Evolutionary conservation across 1,140 invertebrate genomes (phyloP).

Genomic region (Nasonia longicornis): DNA sequence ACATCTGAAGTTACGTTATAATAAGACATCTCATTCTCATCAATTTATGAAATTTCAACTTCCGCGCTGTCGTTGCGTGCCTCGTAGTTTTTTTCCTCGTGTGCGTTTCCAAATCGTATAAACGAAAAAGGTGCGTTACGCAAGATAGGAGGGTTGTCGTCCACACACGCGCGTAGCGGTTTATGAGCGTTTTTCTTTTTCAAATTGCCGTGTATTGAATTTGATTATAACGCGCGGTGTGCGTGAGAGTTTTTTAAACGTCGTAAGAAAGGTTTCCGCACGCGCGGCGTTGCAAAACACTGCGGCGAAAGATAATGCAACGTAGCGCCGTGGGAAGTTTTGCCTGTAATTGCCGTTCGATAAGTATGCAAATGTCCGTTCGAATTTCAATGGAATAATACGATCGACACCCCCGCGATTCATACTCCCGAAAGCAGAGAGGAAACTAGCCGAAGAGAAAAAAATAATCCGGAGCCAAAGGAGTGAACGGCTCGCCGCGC

Average conservation of each 20-base stretch:
- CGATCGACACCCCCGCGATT: neutral
- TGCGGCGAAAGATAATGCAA: constrained; percentile 7
- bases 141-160: neutral
- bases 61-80: neutral
- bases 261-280: constrained; percentile 11
- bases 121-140: neutral
- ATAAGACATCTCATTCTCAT: neutral
- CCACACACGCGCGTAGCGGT: neutral
- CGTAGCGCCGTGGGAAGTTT: constrained; percentile 12
- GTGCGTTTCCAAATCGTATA: neutral
- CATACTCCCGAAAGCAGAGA: neutral
- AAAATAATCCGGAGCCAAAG: neutral
- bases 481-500: constrained; percentile 20
- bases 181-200: neutral
- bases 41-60: neutral
- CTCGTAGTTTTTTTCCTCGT: neutral
- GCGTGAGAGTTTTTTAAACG: constrained; percentile 34
- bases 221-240: constrained; percentile 28
- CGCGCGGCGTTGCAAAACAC: neutral
- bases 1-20: neutral
- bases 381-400: neutral
- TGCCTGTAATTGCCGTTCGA: neutral
- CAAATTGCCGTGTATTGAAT: constrained; percentile 23
- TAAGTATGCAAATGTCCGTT: neutral
- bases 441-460: neutral